Conservation (phyloP, 2,888 invertebrate genomes). For the Ischnus inquisitorius region DNA sequence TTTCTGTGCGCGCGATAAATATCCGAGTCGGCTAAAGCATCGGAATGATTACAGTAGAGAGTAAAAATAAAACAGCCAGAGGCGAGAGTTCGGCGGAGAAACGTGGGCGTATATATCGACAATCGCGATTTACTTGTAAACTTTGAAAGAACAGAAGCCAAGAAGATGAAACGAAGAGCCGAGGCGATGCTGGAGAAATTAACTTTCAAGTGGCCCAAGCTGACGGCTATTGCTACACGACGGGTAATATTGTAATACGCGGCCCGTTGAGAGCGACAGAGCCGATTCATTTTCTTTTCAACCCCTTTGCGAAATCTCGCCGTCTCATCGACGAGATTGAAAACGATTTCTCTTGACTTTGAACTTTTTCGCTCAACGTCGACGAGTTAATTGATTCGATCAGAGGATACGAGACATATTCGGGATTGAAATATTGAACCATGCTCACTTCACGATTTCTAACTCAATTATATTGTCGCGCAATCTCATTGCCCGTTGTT, state of each 20-base stretch:
- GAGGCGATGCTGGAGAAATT: slow-evolving; percentile 59
- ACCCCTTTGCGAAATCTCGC: neutral
- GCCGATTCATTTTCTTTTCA: slow-evolving; percentile 1
- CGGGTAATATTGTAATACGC: slow-evolving; percentile 36
- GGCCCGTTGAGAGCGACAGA: neutral
- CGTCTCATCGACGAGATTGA: neutral
- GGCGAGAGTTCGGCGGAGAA: neutral
- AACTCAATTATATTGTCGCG: no score
- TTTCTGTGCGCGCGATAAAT: neutral
- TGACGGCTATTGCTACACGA: slow-evolving; percentile 27
- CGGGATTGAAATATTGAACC: no score
- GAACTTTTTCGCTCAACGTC: neutral
- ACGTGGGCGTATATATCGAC: neutral
- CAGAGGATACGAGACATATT: no score
- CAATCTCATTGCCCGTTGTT: no score
- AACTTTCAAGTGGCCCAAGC: slow-evolving; percentile 54
- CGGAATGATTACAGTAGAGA: slow-evolving; percentile 1
- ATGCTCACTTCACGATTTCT: no score
- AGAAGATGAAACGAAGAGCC: slow-evolving; percentile 64
- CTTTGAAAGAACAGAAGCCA: slow-evolving; percentile 39
- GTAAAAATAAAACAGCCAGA: slow-evolving; percentile 12
- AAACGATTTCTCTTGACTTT: slow-evolving; percentile 10
- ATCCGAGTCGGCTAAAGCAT: neutral
- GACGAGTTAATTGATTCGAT: no score
- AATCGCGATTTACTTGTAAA: slow-evolving; percentile 40